Percentiles rank a stretch among this genome's conserved stretches.
Conservation (phyloP, 1,140 invertebrate species). For the Acromyrmex echinatior region DNA sequence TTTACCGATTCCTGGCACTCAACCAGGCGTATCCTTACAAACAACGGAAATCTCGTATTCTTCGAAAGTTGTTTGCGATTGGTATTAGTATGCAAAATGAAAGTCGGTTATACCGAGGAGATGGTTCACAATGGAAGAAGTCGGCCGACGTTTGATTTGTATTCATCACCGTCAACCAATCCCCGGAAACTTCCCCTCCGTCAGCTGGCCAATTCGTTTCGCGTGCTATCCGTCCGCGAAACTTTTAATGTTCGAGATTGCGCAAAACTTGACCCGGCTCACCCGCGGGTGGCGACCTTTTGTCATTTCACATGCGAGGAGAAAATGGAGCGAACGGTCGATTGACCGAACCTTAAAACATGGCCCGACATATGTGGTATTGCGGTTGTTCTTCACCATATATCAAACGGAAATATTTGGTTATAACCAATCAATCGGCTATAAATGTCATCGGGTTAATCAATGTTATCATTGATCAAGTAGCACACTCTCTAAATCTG, state of each 20-base stretch:
- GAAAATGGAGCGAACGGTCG: constrained; percentile 24
- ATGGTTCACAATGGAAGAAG: constrained; percentile 63
- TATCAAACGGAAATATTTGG: constrained; percentile 30
- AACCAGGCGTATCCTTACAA: constrained; percentile 22
- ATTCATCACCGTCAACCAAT: constrained; percentile 65
- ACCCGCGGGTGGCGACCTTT: constrained; percentile 8
- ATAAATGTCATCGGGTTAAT: constrained; percentile 37
- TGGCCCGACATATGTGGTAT: background rate
- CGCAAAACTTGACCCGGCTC: constrained; percentile 30
- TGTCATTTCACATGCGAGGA: constrained; percentile 30
- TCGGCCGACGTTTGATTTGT: constrained; percentile 62
- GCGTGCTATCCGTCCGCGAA: constrained; percentile 11
- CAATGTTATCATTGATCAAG: constrained; percentile 17
- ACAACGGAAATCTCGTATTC: constrained; percentile 32
- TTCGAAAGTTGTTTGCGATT: constrained; percentile 53
- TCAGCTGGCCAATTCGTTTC: constrained; percentile 35
- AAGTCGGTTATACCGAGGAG: constrained; percentile 63
- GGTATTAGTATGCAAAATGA: constrained; percentile 60
- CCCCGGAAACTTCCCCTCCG: constrained; percentile 49
- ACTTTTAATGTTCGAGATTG: constrained; percentile 57
- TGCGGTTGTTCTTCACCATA: background rate
- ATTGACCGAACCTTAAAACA: background rate
- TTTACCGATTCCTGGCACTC: constrained; percentile 26
- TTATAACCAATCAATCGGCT: constrained; percentile 23
- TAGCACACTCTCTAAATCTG: background rate